Conservation (phyloP, 1,140 invertebrate species). For the Drosophila carrolli region DNA sequence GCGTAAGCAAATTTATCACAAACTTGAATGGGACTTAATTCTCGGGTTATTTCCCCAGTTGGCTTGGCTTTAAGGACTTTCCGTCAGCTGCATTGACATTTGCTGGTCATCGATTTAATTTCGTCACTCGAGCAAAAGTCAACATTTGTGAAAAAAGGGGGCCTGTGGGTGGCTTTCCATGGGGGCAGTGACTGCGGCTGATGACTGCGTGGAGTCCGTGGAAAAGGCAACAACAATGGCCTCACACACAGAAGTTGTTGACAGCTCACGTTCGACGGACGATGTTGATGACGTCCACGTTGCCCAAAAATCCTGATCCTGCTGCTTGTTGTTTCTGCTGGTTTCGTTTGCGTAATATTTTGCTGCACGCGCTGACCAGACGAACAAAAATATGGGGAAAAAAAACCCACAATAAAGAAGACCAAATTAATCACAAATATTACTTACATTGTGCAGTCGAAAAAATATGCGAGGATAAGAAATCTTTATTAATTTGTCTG, state of each 20-base stretch:
- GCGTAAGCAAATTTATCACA: slow-evolving; percentile 76
- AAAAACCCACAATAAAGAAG: slow-evolving; percentile 54
- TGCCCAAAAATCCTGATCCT: slow-evolving; percentile 28
- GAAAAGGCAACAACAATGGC: slow-evolving; percentile 22
- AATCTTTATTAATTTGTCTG: no score
- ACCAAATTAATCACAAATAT: slow-evolving; percentile 82
- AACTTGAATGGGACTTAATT: slow-evolving; percentile 67
- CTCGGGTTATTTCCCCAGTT: slow-evolving; percentile 13
- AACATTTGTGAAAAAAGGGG: slow-evolving; percentile 41
- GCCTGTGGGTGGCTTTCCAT: not conserved
- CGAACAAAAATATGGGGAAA: slow-evolving; percentile 45
- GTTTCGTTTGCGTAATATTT: slow-evolving; percentile 63
- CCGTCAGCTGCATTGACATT: slow-evolving; percentile 34
- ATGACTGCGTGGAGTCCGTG: slow-evolving; percentile 26
- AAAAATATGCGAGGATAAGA: not conserved
- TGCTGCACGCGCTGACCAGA: slow-evolving; percentile 60
- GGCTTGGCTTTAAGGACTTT: slow-evolving; percentile 48
- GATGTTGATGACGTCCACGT: slow-evolving; percentile 47
- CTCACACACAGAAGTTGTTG: slow-evolving; percentile 64
- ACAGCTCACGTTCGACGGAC: slow-evolving; percentile 78
- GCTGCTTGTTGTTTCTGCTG: slow-evolving; percentile 36
- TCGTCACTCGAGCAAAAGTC: slow-evolving; percentile 71
- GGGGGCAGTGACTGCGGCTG: slow-evolving; percentile 14
- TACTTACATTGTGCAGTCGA: slow-evolving; percentile 36
- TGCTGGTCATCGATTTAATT: slow-evolving; percentile 74